Evolutionary conservation across 2,113 vertebrate species (phyloP), one percentile per base, ranked within the genome.

Genomic region (Cathartes aura): DNA sequence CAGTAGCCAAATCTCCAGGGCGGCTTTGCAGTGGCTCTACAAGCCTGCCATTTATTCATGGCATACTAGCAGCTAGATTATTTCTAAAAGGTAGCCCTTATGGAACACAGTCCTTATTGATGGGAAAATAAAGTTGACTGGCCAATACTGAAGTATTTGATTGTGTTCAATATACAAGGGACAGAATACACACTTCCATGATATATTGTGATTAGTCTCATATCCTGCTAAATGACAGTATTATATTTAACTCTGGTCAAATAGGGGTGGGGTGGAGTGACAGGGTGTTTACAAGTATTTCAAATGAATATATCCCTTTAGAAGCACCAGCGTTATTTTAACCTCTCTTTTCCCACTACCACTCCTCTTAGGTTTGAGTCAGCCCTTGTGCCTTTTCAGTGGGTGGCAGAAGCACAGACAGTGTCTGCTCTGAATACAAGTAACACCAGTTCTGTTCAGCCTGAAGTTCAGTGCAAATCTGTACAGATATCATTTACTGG

Each of bases 161-260:
- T 16, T 7, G 18, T 11, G 26, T 22, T 79, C 68, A 11, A 3
- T 4, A 12, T 7, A 20, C 43, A 52, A 30, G 27, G 27, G 32
- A 50, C n/a, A 68, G 52, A 45, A 20, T 2, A 52, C 13, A 50
- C 17, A 14, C 47, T 63, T 42, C 36, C 11, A 13, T 24, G 24
- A 22, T 9, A 11, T 3, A 8, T 3, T 23, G 58, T 29, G 40
- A 60, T 76, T 36, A 6, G 12, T 29, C 29, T 23, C 0, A 0
- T 10, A 9, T 7, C 22, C 52, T 56, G n/a, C 29, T 38, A 60
- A 62, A 32, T 16, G 4, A 20, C 52, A 50, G 4, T 3, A 12
- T 47, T 34, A 1, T 1, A 3, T 21, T 34, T 40, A 56, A 24
- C 30, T 43, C 43, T 1, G 24, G 11, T 15, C 47, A n/a, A 8